Base-by-base conservation (phyloP, 2,113 vertebrate species). In the Epinephelus cyanopodus region DNA sequence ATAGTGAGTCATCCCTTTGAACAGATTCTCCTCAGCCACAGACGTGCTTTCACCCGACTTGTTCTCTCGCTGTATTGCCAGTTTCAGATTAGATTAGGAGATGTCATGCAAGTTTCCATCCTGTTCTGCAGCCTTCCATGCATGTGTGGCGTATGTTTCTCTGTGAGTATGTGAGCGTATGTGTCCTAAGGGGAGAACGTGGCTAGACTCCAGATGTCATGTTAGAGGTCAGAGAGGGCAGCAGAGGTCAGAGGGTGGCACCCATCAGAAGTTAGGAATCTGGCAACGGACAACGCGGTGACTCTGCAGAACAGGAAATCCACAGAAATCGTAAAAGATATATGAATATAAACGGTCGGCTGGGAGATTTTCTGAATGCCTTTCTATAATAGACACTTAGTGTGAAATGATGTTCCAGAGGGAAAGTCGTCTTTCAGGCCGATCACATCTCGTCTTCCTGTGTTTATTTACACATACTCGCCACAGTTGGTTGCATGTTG, bases 181-280 rank as follows among this genome's bases (percentile, higher is more conserved):
- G 86, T 68, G 75, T 88, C 64, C 68, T 13, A 48, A 53, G 25
- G 69, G 67, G n/a, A 68, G 62, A 79, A 48, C 69, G 37, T 50
- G 50, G 65, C 19, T 2, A 33, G 33, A 3, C 85, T 90, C 83
- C 88, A 93, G 88, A 92, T 88, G 83, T 77, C 72, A 6, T 66
- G 72, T 62, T 68, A 21, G 52, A 53, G 75, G 76, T 75, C 78
- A 77, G 33, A 65, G 39, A 64, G 60, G 14, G 47, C n/a, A 19
- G 25, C 23, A 81, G 66, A 87, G 76, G 71, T 87, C 79, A 78
- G 74, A 79, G 81, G 70, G 29, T 9, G 42, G 15, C 33, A 62
- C 39, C 39, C 1, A 10, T 69, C 63, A 71, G 42, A 67, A 11
- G 82, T 68, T 53, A 73, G 64, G 54, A 87, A 66, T 73, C 75